A percentile compares a stretch with the other conserved stretches of the same genome.
Evolutionary conservation across 2,888 invertebrate genomes (phyloP).

Genomic region (Sepioteuthis lessoniana): DNA sequence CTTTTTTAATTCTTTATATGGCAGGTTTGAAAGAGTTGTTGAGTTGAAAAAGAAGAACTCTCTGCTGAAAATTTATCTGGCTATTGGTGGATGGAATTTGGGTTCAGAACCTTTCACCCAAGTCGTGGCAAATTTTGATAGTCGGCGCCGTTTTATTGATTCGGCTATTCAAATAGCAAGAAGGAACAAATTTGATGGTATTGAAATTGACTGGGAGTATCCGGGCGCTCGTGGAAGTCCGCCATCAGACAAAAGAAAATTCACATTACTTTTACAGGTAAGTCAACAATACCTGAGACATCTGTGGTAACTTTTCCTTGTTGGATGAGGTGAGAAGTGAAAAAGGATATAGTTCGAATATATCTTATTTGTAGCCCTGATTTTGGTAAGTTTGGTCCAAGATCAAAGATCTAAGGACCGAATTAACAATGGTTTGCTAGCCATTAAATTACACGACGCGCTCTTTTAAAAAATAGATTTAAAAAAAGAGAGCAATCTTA

Average conservation of each 20-base stretch:
- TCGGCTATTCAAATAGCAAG: background rate
- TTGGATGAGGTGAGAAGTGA: too few relatives aligned
- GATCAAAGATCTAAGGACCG: too few relatives aligned
- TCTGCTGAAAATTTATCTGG: background rate
- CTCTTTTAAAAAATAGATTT: too few relatives aligned
- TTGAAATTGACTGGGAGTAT: slow-evolving; percentile 47
- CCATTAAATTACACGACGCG: too few relatives aligned
- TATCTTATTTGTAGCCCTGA: too few relatives aligned
- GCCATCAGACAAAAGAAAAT: background rate
- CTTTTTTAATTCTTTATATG: background rate
- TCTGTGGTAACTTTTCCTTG: too few relatives aligned
- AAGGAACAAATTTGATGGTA: slow-evolving; percentile 35
- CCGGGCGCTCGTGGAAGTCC: slow-evolving; percentile 45
- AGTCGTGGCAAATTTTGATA: background rate
- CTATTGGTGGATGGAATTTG: slow-evolving; percentile 47
- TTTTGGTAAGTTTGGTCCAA: too few relatives aligned
- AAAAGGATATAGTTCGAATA: too few relatives aligned
- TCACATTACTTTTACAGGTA: slow-evolving; percentile 1
- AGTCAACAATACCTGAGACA: background rate
- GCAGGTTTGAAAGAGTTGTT: slow-evolving; percentile 35
- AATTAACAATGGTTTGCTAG: too few relatives aligned
- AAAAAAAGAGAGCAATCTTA: too few relatives aligned
- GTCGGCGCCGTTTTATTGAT: background rate
- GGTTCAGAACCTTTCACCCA: slow-evolving; percentile 3
- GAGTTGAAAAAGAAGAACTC: background rate